Percentiles rank a stretch among this genome's conserved stretches.
phyloP scores from a whole-genome alignment of 2,888 invertebrate species.

The Cistogaster globosa region DNA sequence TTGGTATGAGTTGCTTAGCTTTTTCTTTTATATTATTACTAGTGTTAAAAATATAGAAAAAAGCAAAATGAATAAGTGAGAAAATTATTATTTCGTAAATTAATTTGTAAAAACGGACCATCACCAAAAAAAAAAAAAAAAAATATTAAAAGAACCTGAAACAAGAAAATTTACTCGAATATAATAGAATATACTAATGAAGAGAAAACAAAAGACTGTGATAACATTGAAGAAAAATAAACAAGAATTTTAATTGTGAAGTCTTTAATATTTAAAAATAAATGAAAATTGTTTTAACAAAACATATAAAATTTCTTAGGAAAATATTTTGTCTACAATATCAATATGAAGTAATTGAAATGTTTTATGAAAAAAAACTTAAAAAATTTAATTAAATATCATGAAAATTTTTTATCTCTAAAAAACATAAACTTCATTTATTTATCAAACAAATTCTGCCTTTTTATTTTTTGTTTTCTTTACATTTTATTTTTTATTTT shows the following conservation, averaged over 20 bases:
- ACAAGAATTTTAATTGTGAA: too few species aligned
- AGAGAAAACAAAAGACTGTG: too few species aligned
- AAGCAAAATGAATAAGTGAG: constrained; percentile 17
- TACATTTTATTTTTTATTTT: too few species aligned
- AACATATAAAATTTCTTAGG: neutral
- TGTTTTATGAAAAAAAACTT: neutral
- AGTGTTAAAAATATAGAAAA: neutral
- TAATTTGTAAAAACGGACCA: constrained; percentile 38
- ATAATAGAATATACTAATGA: too few species aligned
- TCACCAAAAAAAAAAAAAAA: too few species aligned
- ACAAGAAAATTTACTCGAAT: neutral
- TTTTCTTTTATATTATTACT: constrained; percentile 2
- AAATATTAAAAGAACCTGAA: neutral
- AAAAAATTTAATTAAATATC: constrained; percentile 38
- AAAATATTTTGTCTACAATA: constrained; percentile 7
- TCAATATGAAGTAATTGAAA: constrained; percentile 20
- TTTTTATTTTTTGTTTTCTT: neutral
- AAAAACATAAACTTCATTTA: constrained; percentile 28
- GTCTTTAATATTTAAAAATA: too few species aligned
- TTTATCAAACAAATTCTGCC: constrained; percentile 4
- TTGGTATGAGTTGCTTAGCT: too few species aligned
- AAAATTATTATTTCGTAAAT: constrained; percentile 53
- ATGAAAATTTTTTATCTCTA: constrained; percentile 30
- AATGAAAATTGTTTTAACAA: too few species aligned
- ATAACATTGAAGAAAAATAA: too few species aligned